Evolutionary conservation across 2,113 vertebrate species (phyloP), one percentile per base, ranked within the genome.

Genomic region (Pseudolaguvia tuberculata): DNA sequence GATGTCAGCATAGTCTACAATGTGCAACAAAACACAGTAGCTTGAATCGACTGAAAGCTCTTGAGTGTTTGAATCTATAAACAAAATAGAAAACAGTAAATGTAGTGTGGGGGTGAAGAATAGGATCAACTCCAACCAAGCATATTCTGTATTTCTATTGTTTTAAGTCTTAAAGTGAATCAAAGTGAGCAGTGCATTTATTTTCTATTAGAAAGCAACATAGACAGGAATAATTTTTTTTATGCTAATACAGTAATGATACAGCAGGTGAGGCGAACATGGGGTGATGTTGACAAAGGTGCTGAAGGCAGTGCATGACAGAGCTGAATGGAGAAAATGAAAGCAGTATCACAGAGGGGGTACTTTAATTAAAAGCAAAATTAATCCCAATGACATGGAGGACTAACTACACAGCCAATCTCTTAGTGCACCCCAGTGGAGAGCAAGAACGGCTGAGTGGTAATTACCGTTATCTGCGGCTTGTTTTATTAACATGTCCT

Each of bases 401-500:
- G 73, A 84, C 86, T 8, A 50, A 80, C 83, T 72, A 81, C 79
- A 84, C 81, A 85, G 84, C 86, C 75, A 71, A 65, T 73, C 72
- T 80, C 65, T 70, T 68, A 70, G 48, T 63, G 27, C 63, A 21
- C 51, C 70, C 83, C 74, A 67, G 80, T 79, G 81, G 82, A 81
- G 83, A 86, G 86, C 82, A 77, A 71, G 62, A 86, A 80, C 84
- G 78, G 84, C 81, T 84, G 85, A 87, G 85, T 88, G 85, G 87
- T 91, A 91, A 91, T 91, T 90, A 90, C 87, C 83, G 84, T 88
- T 91, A 91, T 91, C 89, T 87, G 82, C 87, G 72, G 79, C 72
- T 84, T 87, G 86, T 87, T 90, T 88, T 89, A 89, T 90, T 89
- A 91, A 90, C 88, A 90, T 78, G 86, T 90, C 86, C 84, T 88